Conservation (phyloP, 2,888 invertebrate species). For the Digitonthophagus gazella region DNA sequence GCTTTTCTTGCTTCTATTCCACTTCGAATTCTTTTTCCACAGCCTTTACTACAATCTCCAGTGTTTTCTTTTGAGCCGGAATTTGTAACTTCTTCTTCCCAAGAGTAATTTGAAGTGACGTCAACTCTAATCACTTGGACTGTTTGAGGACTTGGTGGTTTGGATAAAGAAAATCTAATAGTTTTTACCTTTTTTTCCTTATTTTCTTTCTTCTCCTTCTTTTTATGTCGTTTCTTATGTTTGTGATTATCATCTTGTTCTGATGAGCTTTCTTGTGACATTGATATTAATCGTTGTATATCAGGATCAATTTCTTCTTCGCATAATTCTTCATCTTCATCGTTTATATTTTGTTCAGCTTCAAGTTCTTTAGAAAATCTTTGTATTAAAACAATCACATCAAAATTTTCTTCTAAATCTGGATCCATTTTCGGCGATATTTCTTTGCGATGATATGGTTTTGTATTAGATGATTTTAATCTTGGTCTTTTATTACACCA, state of each 20-base stretch:
- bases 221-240: conserved; percentile 33
- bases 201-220: conserved; percentile 25
- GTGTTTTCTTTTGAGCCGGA: conserved; percentile 11
- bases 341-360: conserved; percentile 27
- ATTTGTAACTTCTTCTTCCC: conserved; percentile 34
- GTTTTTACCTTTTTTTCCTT: conserved; percentile 36
- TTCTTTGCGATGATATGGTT: background rate
- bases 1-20: conserved; percentile 17
- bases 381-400: conserved; percentile 26
- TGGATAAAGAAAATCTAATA: conserved; percentile 45
- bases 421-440: conserved; percentile 1
- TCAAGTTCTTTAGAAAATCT: conserved; percentile 26
- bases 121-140: conserved; percentile 49
- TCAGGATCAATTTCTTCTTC: conserved; percentile 43
- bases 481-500: conserved; percentile 46
- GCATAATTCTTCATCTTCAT: conserved; percentile 26
- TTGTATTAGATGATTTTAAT: conserved; percentile 37
- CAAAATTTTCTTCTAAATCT: conserved; percentile 26
- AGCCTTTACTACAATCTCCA: conserved; percentile 25
- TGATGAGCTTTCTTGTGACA: conserved; percentile 10
- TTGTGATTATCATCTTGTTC: conserved; percentile 21
- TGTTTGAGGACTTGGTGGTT: conserved; percentile 47
- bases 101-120: conserved; percentile 45
- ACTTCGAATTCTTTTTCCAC: conserved; percentile 23
- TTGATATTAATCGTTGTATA: conserved; percentile 34